These are phyloP conservation scores for Philonicus albiceps DNA, from an alignment of 2,888 invertebrate genomes.

Conservation along the genomic window DNA sequence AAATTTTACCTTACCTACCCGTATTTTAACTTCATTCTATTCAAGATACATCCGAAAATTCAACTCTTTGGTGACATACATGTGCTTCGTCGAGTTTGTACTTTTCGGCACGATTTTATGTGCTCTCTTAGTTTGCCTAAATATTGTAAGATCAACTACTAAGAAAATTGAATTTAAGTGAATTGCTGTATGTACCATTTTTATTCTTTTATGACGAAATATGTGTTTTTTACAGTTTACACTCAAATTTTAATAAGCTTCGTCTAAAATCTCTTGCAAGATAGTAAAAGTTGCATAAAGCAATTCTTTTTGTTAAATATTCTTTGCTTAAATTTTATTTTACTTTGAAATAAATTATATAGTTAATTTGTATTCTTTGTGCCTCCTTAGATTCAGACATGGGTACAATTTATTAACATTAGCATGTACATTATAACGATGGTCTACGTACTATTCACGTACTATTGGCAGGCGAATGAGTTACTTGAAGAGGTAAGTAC, in stretches of 20 bases:
- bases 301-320: neutral
- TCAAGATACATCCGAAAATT: constrained; percentile 55
- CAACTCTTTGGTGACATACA: constrained; percentile 55
- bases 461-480: constrained; percentile 60
- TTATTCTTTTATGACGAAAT: too few relatives aligned
- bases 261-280: neutral
- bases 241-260: neutral
- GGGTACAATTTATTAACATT: constrained; percentile 52
- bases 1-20: neutral
- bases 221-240: too few relatives aligned
- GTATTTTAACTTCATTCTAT: neutral
- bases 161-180: neutral
- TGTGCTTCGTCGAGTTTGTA: constrained; percentile 56
- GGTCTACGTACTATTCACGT: constrained; percentile 58
- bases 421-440: constrained; percentile 58
- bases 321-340: neutral
- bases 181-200: too few relatives aligned
- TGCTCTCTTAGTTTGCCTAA: constrained; percentile 56
- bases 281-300: neutral
- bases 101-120: constrained; percentile 56
- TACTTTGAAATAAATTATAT: neutral
- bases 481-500: constrained; percentile 55
- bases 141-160: constrained; percentile 53
- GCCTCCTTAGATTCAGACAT: constrained; percentile 50
- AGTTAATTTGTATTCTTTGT: neutral